A percentile compares a stretch with the other conserved stretches of the same genome.
Conservation (phyloP, 2,797 vertebrate genomes). For the Eupleurogrammus muticus region DNA sequence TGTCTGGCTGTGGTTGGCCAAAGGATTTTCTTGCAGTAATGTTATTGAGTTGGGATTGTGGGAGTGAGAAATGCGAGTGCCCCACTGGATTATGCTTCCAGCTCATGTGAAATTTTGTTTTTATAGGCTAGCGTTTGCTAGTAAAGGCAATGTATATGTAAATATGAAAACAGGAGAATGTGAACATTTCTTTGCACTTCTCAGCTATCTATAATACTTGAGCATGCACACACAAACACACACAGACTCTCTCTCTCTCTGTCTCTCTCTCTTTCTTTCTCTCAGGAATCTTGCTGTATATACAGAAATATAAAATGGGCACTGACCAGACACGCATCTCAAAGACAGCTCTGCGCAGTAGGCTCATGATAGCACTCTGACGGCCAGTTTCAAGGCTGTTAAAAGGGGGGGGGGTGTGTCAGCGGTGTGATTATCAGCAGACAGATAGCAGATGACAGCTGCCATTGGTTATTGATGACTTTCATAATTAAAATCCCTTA, state of each 20-base stretch:
- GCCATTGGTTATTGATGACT: slow-evolving; percentile 86
- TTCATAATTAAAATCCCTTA: slow-evolving; percentile 86
- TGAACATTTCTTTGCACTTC: slow-evolving; percentile 55
- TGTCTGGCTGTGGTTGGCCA: slow-evolving; percentile 25
- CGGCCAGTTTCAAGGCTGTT: slow-evolving; percentile 50
- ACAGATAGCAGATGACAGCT: slow-evolving; percentile 85
- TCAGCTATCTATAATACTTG: slow-evolving; percentile 18
- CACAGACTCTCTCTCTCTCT: slow-evolving; percentile 36
- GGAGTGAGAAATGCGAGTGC: slow-evolving; percentile 26
- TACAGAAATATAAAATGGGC: slow-evolving; percentile 31
- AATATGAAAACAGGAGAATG: slow-evolving; percentile 43
- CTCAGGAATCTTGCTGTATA: slow-evolving; percentile 19
- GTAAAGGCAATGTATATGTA: slow-evolving; percentile 66
- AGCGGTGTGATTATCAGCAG: slow-evolving; percentile 76
- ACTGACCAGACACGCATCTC: slow-evolving; percentile 19
- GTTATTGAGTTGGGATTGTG: slow-evolving; percentile 43
- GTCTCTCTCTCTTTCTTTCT: slow-evolving; percentile 45
- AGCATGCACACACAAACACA: slow-evolving; percentile 2
- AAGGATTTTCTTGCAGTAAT: slow-evolving; percentile 38
- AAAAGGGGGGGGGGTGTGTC: slow-evolving; percentile 64
- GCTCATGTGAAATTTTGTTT: slow-evolving; percentile 38
- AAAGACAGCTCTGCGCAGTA: slow-evolving; percentile 34
- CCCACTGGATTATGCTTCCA: slow-evolving; percentile 34
- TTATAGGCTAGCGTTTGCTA: slow-evolving; percentile 26
- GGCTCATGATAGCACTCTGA: slow-evolving; percentile 25